These are phyloP conservation scores for Origma solitaria DNA, from an alignment of 2,113 vertebrate genomes.

Conservation along the genomic window DNA sequence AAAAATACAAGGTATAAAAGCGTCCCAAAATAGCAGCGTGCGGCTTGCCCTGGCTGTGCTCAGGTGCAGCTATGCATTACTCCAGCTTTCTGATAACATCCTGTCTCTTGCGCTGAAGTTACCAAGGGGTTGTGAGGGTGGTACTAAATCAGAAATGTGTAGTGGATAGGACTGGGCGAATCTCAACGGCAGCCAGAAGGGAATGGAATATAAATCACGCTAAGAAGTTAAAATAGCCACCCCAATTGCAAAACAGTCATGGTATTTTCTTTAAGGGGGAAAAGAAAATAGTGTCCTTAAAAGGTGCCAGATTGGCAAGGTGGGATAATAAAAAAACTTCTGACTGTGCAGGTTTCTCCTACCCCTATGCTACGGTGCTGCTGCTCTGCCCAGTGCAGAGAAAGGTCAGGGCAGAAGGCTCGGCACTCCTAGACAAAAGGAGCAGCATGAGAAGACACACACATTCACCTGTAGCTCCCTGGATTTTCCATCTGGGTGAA, in stretches of 20 bases:
- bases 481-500: fast-evolving
- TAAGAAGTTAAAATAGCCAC: conserved; percentile 45
- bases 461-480: background rate
- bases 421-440: fast-evolving
- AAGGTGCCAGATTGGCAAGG: conserved; percentile 9
- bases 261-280: conserved; percentile 38
- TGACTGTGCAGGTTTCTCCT: conserved; percentile 9
- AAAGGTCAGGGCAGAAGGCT: background rate
- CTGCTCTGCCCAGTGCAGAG: background rate
- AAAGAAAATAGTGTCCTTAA: conserved; percentile 29
- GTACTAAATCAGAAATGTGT: conserved; percentile 47
- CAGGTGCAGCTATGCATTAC: conserved; percentile 23
- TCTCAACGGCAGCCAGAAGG: background rate
- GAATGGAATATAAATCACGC: conserved; percentile 13
- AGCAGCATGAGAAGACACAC: background rate
- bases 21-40: conserved; percentile 24
- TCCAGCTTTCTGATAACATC: conserved; percentile 44
- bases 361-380: background rate
- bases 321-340: background rate
- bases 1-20: conserved; percentile 34
- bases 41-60: background rate
- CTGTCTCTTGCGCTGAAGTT: background rate
- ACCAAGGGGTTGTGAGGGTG: background rate
- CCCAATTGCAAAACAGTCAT: conserved; percentile 15
- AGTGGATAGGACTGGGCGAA: background rate